phyloP scores from a whole-genome alignment of 1,140 invertebrate genomes.

The Drosophila tani region DNA sequence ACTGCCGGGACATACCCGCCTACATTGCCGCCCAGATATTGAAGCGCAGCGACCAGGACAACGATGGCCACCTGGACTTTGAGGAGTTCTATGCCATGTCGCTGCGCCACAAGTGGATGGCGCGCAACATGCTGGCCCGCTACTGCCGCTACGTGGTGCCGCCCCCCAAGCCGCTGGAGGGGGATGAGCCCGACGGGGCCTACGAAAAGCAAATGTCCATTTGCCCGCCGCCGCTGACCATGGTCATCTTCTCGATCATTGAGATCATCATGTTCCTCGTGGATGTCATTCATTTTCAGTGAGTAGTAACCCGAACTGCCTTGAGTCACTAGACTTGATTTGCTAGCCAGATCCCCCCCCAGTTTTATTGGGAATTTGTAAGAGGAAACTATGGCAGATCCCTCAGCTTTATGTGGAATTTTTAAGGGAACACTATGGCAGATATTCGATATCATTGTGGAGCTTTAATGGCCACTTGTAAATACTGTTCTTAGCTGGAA shows the following conservation, averaged over 20 bases:
- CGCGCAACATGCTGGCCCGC: conserved; percentile 87
- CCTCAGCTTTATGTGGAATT: neutral
- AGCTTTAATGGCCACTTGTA: too few relatives aligned
- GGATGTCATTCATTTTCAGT: conserved; percentile 86
- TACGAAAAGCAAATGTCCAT: conserved; percentile 95
- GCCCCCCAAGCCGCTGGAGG: conserved; percentile 85
- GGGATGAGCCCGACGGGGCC: conserved; percentile 88
- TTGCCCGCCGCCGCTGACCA: conserved; percentile 93
- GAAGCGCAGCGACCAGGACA: conserved; percentile 89
- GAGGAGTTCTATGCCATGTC: conserved; percentile 93
- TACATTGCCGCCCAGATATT: conserved; percentile 90
- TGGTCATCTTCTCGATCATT: conserved; percentile 91
- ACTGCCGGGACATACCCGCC: conserved; percentile 90
- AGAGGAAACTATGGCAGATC: neutral
- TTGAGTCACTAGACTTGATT: neutral
- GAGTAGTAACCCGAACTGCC: conserved; percentile 54
- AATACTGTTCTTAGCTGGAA: neutral
- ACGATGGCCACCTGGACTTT: conserved; percentile 90
- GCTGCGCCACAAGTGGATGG: conserved; percentile 87
- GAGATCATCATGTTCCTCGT: conserved; percentile 90
- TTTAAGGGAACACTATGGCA: neutral
- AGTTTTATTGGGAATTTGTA: neutral
- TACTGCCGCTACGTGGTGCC: conserved; percentile 86
- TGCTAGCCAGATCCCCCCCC: too few relatives aligned
- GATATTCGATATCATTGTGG: neutral